Conservation (phyloP, 1,140 invertebrate genomes). For the Gryon sp. region DNA sequence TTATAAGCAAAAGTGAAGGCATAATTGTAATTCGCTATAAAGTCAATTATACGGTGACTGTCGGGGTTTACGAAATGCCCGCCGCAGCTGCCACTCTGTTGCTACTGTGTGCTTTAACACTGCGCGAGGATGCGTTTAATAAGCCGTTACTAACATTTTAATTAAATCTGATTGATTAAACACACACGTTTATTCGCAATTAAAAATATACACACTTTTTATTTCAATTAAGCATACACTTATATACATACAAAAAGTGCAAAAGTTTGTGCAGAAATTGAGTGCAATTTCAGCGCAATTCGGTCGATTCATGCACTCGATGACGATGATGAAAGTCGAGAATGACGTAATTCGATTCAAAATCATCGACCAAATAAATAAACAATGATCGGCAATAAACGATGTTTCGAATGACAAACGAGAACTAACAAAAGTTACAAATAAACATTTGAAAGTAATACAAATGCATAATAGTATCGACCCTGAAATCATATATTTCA, state of each 20-base stretch:
- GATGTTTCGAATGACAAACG: no score
- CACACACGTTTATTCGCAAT: constrained; percentile 13
- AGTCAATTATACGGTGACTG: constrained; percentile 41
- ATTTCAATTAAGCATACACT: no score
- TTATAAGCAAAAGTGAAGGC: no score
- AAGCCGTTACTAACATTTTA: constrained; percentile 24
- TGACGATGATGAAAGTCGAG: no score
- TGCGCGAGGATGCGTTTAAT: constrained; percentile 44
- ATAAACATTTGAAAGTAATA: constrained; percentile 55
- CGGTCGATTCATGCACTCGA: no score
- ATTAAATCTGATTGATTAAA: constrained; percentile 45
- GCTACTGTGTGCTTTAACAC: constrained; percentile 30
- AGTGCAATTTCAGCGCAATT: no score
- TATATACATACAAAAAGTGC: no score
- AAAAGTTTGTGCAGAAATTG: no score
- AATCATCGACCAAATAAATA: no score
- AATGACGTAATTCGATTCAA: no score
- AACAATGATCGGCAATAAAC: no score
- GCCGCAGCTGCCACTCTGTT: constrained; percentile 5
- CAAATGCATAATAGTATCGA: constrained; percentile 58
- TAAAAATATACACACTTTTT: no score
- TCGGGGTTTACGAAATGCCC: constrained; percentile 43
- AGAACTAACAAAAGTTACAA: neutral
- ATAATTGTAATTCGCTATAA: constrained; percentile 39
- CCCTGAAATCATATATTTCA: constrained; percentile 64